Evolutionary conservation across 2,797 vertebrate genomes (phyloP), one percentile per base, ranked within the genome.

Genomic region (Syngnathus rostellatus): DNA sequence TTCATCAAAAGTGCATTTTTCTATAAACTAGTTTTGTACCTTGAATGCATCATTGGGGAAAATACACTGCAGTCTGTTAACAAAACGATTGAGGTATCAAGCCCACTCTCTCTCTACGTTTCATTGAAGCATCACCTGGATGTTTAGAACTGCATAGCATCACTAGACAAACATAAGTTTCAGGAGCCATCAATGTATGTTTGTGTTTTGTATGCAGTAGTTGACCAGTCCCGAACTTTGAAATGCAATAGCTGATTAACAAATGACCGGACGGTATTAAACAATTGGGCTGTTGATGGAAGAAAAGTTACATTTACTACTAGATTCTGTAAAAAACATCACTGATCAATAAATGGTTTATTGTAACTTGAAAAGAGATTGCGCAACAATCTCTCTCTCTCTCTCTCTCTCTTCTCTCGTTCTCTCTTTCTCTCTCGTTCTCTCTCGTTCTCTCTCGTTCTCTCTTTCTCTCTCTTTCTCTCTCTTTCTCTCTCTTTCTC

Each of bases 1-100:
- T 48, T 48, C 14, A 19, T 84, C 73, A 81, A 77, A 80, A 81
- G 10, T 37, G 21, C 16, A 62, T 23, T 62, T 23, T 45, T 45
- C 60, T 12, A 45, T 37, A 14, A 58, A 19, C 14, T 19, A 40
- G 11, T 19, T n/a, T n/a, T 60, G 17, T 17, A 60, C 37, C 8
- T 14, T n/a, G 9, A 39, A 40, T 60, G 38, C 11, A 23, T 19
- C 39, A 61, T 25, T 54, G 23, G 21, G 21, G 31, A 21, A n/a
- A 51, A 21, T 21, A 7, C 53, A 55, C 0, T 25, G 9, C 53
- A 41, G n/a, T 23, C 1, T 53, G 50, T 53, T 9, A 21, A 21
- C 21, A 10, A 19, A 16, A 48, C 31, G 31, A 31, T 31, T 31
- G 2, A 46, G 14, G 14, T 19, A 48, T 51, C 8, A 1, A n/a